These are phyloP conservation scores for Baccha elongata DNA, from an alignment of 2,888 invertebrate species.

Conservation along the genomic window DNA sequence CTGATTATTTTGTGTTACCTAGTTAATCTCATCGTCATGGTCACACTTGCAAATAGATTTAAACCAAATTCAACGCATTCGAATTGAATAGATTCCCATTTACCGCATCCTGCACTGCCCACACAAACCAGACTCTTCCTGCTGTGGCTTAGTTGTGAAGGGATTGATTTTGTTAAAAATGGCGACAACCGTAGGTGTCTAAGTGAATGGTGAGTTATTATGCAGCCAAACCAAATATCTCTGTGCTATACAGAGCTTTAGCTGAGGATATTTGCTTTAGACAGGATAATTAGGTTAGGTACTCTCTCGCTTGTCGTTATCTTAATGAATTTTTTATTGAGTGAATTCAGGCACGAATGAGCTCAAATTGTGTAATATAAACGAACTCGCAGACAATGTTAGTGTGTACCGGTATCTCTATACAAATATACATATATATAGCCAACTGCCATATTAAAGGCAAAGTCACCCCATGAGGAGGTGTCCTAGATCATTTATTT, in stretches of 20 bases:
- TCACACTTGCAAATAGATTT: not conserved
- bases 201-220: constrained; percentile 50
- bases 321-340: constrained; percentile 72
- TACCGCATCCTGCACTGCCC: not conserved
- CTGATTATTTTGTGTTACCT: no score
- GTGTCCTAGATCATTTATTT: constrained; percentile 67
- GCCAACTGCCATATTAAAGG: not conserved
- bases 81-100: constrained; percentile 5
- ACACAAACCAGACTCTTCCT: constrained; percentile 11
- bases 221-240: constrained; percentile 45
- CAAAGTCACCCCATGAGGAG: constrained; percentile 46
- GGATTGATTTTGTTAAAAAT: constrained; percentile 52
- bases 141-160: constrained; percentile 22
- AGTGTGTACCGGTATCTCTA: no score
- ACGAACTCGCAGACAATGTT: constrained; percentile 11
- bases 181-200: constrained; percentile 38
- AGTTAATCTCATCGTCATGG: not conserved
- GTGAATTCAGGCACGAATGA: constrained; percentile 60
- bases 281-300: constrained; percentile 67
- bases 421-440: not conserved
- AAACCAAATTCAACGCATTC: constrained; percentile 9
- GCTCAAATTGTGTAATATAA: constrained; percentile 56
- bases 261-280: constrained; percentile 51
- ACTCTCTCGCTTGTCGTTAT: constrained; percentile 60
- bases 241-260: constrained; percentile 2